phyloP scores from a whole-genome alignment of 2,113 vertebrate species.

The Anoura caudifer region DNA sequence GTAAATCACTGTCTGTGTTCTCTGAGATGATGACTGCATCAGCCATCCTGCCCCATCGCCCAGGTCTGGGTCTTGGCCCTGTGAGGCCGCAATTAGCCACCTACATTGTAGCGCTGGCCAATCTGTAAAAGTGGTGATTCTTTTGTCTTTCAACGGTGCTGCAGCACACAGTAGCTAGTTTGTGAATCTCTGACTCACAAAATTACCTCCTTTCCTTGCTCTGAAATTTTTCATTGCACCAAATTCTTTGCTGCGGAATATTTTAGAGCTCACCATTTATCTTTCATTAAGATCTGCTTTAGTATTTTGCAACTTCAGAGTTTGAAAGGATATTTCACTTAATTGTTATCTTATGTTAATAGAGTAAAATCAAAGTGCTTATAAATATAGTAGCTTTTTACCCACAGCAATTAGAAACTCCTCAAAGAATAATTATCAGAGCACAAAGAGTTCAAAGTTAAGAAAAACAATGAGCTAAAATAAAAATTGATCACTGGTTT shows the following conservation, averaged over 20 bases:
- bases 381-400: not conserved
- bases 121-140: not conserved
- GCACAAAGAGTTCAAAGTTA: not conserved
- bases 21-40: conserved; percentile 42
- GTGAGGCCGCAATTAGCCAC: not conserved
- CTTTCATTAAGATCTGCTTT: conserved; percentile 30
- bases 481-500: not conserved
- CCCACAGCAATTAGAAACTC: not conserved
- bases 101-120: not conserved
- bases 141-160: not conserved
- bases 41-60: not conserved
- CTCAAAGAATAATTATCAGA: not conserved
- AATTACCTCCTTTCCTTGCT: conserved; percentile 6
- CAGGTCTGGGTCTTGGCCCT: not conserved
- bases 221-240: not conserved
- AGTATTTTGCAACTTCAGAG: not conserved
- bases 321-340: not conserved
- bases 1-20: conserved; percentile 28
- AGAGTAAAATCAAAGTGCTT: not conserved
- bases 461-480: not conserved
- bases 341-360: not conserved
- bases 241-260: not conserved
- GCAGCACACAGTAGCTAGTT: not conserved
- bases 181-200: not conserved
- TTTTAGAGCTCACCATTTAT: conserved; percentile 1